Conservation (phyloP, 2,113 vertebrate species). For the Alouatta palliata region DNA sequence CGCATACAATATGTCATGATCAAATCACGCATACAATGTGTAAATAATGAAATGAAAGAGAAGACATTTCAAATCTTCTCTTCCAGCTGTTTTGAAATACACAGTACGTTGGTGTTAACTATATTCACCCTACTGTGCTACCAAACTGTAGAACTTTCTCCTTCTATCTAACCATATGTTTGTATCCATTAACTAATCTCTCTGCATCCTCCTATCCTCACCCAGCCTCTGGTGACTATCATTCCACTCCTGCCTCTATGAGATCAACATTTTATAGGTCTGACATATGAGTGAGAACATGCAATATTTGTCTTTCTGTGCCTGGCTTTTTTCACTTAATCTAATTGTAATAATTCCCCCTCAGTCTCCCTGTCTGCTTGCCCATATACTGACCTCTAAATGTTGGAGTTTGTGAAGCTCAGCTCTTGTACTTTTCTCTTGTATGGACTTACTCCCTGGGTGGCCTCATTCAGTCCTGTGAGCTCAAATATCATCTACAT, state of each 20-base stretch:
- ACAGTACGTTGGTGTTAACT: background rate
- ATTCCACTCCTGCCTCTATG: background rate
- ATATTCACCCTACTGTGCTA: background rate
- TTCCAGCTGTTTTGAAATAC: background rate
- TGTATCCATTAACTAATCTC: background rate
- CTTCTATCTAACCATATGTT: background rate
- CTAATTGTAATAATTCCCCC: background rate
- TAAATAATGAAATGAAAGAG: no score
- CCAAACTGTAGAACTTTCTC: background rate
- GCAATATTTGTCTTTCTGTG: background rate
- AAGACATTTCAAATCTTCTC: background rate
- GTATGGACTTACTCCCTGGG: background rate
- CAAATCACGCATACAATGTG: background rate
- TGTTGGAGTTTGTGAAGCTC: background rate
- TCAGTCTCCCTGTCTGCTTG: background rate
- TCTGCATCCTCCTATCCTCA: background rate
- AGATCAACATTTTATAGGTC: background rate
- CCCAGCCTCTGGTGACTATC: background rate
- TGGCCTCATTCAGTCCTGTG: background rate
- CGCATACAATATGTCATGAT: background rate
- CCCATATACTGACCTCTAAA: background rate
- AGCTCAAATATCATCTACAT: conserved; percentile 10
- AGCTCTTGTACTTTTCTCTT: background rate
- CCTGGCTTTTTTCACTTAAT: background rate
- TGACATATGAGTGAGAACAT: background rate